Percentiles rank a stretch among this genome's conserved stretches.
Evolutionary conservation across 1,140 invertebrate species (phyloP).

Genomic region (Drosophila ambigua): DNA sequence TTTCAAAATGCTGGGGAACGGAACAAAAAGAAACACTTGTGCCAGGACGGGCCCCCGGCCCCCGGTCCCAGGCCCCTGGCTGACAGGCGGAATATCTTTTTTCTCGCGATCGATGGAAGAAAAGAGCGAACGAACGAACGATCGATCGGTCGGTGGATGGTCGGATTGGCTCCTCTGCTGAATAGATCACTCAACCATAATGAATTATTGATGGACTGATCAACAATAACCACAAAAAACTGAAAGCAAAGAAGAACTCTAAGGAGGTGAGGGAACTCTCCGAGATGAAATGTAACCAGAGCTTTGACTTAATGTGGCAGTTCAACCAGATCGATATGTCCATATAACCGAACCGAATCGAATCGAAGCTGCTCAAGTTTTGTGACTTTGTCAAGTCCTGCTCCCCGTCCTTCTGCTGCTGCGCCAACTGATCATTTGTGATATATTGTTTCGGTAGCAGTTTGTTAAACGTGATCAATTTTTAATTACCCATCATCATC

Average conservation of each 20-base stretch:
- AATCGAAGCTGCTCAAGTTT: slow-evolving; percentile 23
- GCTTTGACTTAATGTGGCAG: slow-evolving; percentile 56
- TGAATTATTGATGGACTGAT: slow-evolving; percentile 76
- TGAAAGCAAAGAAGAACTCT: background rate
- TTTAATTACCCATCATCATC: slow-evolving; percentile 79
- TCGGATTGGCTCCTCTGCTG: slow-evolving; percentile 38
- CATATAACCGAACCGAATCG: slow-evolving; percentile 22
- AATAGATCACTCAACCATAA: slow-evolving; percentile 75
- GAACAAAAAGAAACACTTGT: slow-evolving; percentile 67
- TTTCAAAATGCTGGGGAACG: slow-evolving; percentile 41
- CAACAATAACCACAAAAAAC: slow-evolving; percentile 26
- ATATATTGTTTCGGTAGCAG: slow-evolving; percentile 82
- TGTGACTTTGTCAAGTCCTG: slow-evolving; percentile 48
- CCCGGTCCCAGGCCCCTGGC: slow-evolving; percentile 21
- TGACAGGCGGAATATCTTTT: slow-evolving; percentile 81
- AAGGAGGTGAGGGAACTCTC: too few species aligned
- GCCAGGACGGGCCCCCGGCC: slow-evolving; percentile 20
- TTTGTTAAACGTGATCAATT: slow-evolving; percentile 83
- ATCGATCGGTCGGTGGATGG: slow-evolving; percentile 24
- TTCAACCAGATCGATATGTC: slow-evolving; percentile 48
- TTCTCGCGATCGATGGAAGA: slow-evolving; percentile 62
- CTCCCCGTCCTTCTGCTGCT: slow-evolving; percentile 9
- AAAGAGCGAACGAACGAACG: slow-evolving; percentile 4
- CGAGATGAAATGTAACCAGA: slow-evolving; percentile 50
- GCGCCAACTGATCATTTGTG: slow-evolving; percentile 48